Percentiles rank a stretch among this genome's conserved stretches.
Evolutionary conservation across 2,113 vertebrate genomes (phyloP).

Genomic region (Zonotrichia leucophrys): DNA sequence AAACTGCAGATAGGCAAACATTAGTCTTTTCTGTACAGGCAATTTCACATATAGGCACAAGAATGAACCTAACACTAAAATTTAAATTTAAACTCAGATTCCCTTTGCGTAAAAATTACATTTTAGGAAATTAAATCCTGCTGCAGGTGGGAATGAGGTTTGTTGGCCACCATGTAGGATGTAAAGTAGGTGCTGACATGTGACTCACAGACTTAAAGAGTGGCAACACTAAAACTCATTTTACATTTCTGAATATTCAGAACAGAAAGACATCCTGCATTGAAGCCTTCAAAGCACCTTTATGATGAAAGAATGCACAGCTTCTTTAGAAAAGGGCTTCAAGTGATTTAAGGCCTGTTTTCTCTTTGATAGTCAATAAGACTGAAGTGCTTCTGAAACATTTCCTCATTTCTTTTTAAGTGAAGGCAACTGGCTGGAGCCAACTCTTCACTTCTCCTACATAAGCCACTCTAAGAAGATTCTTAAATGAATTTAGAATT

Average conservation of each 20-base stretch:
- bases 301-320: neutral
- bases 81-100: neutral
- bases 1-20: neutral
- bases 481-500: neutral
- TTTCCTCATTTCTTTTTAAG: neutral
- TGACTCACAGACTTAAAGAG: neutral
- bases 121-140: neutral
- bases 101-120: neutral
- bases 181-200: neutral
- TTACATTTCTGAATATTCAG: neutral
- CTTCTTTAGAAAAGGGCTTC: neutral
- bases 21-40: neutral
- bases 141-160: neutral
- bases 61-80: neutral
- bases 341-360: neutral
- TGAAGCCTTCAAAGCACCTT: neutral
- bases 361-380: neutral
- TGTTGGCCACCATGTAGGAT: neutral
- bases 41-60: neutral
- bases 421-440: neutral
- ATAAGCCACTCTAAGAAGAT: neutral
- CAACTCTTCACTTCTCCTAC: neutral
- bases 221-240: neutral
- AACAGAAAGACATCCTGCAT: neutral
- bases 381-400: neutral